phyloP scores from a whole-genome alignment of 2,113 vertebrate genomes.

The Apistogramma diplotaenia region DNA sequence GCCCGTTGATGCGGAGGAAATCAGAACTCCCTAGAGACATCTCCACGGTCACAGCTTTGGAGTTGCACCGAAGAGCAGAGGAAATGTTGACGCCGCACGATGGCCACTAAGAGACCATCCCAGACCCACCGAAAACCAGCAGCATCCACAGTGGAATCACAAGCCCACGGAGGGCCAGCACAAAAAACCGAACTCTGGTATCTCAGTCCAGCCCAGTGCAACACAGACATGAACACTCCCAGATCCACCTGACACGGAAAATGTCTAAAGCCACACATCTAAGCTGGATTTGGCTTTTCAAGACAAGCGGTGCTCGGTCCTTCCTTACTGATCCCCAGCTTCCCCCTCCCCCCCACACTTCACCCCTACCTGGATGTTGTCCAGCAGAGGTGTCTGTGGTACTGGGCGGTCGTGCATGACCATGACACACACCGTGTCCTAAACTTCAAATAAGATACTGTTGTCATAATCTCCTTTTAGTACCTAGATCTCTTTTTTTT shows the following conservation, averaged over 20 bases:
- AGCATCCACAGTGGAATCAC: conserved; percentile 47
- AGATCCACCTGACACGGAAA: conserved; percentile 27
- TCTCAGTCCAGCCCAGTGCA: conserved; percentile 47
- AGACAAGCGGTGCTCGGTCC: conserved; percentile 11
- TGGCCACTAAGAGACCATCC: conserved; percentile 82
- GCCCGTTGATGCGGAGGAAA: conserved; percentile 91
- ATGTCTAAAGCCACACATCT: conserved; percentile 23
- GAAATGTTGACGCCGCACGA: conserved; percentile 88
- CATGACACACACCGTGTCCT: not conserved
- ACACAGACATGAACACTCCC: conserved; percentile 33
- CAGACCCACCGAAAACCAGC: conserved; percentile 45
- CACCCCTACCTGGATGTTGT: not conserved
- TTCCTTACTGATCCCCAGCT: not conserved
- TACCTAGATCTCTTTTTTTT: not conserved
- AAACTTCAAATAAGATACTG: conserved; percentile 25
- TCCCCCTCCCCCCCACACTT: not conserved
- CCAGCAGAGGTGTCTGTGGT: not conserved
- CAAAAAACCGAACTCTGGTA: conserved; percentile 5
- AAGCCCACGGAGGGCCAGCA: conserved; percentile 35
- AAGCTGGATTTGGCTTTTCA: not conserved
- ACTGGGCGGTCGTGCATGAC: conserved; percentile 37
- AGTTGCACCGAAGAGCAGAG: conserved; percentile 90
- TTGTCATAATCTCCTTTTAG: not conserved
- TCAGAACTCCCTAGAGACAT: conserved; percentile 96
- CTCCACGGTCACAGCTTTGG: conserved; percentile 94